Conservation (phyloP, 2,113 vertebrate species). For the Cyprinodon brontotheroides region DNA sequence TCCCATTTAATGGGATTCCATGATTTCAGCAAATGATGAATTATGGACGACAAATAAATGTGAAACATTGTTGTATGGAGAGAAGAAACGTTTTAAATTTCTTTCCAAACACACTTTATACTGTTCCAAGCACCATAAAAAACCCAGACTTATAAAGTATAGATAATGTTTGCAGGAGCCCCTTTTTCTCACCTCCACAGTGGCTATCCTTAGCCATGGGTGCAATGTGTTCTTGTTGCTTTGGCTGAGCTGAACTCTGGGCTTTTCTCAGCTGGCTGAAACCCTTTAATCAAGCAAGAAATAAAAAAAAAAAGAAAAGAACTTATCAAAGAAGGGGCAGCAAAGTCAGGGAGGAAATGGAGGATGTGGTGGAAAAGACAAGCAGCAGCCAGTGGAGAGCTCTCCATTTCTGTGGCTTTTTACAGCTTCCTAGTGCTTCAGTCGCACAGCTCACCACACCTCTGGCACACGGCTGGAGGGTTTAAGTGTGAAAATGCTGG, state of each 20-base stretch:
- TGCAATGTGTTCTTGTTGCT: not conserved
- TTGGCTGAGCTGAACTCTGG: not conserved
- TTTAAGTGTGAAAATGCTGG: slow-evolving; percentile 1
- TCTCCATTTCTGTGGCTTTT: slow-evolving; percentile 56
- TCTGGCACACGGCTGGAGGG: slow-evolving; percentile 42
- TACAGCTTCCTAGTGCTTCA: slow-evolving; percentile 62
- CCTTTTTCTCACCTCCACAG: too few relatives aligned
- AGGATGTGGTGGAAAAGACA: slow-evolving; percentile 70
- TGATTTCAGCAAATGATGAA: too few relatives aligned
- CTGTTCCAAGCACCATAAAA: too few relatives aligned
- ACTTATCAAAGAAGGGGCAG: slow-evolving; percentile 15
- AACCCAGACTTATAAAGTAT: too few relatives aligned
- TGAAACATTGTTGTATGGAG: too few relatives aligned
- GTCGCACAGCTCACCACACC: slow-evolving; percentile 56
- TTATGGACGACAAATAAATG: too few relatives aligned
- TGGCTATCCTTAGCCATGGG: not conserved
- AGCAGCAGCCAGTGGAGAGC: slow-evolving; percentile 49
- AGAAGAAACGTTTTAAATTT: too few relatives aligned
- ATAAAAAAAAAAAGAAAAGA: slow-evolving; percentile 12
- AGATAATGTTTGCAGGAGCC: too few relatives aligned
- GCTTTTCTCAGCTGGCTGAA: slow-evolving; percentile 1
- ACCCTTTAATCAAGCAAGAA: slow-evolving; percentile 11
- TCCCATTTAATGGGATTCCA: too few relatives aligned
- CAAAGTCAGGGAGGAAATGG: slow-evolving; percentile 37
- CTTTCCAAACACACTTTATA: too few relatives aligned